Evolutionary conservation across 2,888 invertebrate species (phyloP), one percentile per base, ranked within the genome.

Genomic region (Smittia aterrima): DNA sequence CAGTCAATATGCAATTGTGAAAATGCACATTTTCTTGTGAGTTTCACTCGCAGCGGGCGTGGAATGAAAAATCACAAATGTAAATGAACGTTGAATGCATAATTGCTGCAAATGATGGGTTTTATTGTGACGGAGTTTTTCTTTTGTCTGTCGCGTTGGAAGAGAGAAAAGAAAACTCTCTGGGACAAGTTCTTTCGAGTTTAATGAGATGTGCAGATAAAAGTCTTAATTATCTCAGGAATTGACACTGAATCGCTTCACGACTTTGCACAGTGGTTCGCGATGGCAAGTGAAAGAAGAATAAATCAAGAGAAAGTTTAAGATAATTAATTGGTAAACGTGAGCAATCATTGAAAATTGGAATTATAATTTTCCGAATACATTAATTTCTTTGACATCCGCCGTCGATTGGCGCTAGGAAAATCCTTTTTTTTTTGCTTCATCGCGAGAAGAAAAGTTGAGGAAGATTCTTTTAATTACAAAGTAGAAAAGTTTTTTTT

Each of bases 41-140:
- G 18, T 18, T 22, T 58, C 58, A 18, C 18, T 22, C 18, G 58
- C 58, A 58, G 58, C 58, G 22, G 64, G 24, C 7, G 64, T 1
- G 25, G 20, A 64, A 64, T 25, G 64, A 64, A 64, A 64, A 64
- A 64, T 64, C 25, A 25, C 64, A 64, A 64, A 22, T 25, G 64
- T 24, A 27, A 64, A 64, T 64, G 64, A 64, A 64, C 64, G 64
- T 27, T 25, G 64, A 27, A 64, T 9, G 22, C 66, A 40, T 67
- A 67, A 67, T 67, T 67, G 67, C 67, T 67, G 67, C 67, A 67
- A 67, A 67, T 67, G 67, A 67, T 67, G 67, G 67, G 38, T 67
- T 67, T 67, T 40, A 67, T 40, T 67, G 40, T 40, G 40, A 67
- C 67, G 9, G 40, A 4, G 16, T 67, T 40, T n/a, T 62, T 38